Conservation (phyloP, 1,140 invertebrate genomes). For the Zophobas morio region DNA sequence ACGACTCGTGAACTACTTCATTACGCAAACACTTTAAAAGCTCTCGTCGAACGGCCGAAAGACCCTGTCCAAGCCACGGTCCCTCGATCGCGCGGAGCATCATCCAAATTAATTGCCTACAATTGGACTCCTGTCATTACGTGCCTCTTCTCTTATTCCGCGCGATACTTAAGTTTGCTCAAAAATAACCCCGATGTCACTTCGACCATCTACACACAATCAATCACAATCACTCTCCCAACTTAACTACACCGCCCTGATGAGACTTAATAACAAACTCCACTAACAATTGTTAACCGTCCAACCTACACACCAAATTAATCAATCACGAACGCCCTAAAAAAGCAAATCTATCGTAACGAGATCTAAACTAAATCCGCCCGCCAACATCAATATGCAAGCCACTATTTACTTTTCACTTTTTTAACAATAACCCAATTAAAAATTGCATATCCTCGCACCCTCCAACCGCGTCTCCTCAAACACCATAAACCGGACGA, state of each 20-base stretch:
- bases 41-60: slow-evolving; percentile 22
- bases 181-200: slow-evolving; percentile 27
- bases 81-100: slow-evolving; percentile 29
- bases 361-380: background rate
- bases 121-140: slow-evolving; percentile 38
- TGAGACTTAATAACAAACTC: slow-evolving; percentile 32
- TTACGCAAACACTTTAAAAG: slow-evolving; percentile 43
- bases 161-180: slow-evolving; percentile 19
- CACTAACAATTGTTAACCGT: slow-evolving; percentile 18
- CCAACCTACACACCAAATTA: slow-evolving; percentile 28
- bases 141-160: slow-evolving; percentile 22
- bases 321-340: slow-evolving; percentile 14
- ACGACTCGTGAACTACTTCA: slow-evolving; percentile 47
- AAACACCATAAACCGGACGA: too few species aligned
- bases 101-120: slow-evolving; percentile 40
- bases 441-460: too few species aligned
- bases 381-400: background rate
- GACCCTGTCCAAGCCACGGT: slow-evolving; percentile 22
- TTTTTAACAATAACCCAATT: too few species aligned
- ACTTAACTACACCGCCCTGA: slow-evolving; percentile 13
- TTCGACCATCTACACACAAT: slow-evolving; percentile 33
- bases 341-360: background rate
- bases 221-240: slow-evolving; percentile 31
- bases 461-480: too few species aligned
- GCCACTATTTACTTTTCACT: too few species aligned